Percentiles rank a stretch among this genome's conserved stretches.
Conservation (phyloP, 2,113 vertebrate genomes). For the Albula goreensis region DNA sequence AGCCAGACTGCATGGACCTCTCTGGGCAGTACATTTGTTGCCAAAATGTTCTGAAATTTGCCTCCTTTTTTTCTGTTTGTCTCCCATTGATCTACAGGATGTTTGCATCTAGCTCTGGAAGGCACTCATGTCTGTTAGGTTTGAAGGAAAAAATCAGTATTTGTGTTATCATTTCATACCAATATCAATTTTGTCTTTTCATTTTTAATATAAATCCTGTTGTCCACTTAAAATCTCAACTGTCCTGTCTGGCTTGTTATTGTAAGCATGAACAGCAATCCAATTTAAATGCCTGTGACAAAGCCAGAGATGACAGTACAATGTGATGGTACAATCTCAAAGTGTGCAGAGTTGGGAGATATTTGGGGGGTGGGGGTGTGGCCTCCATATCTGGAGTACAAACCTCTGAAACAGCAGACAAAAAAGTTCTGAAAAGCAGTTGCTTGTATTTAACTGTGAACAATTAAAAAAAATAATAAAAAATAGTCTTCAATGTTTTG, state of each 20-base stretch:
- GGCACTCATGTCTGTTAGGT: slow-evolving; percentile 6
- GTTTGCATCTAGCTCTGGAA: not conserved
- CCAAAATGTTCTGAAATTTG: not conserved
- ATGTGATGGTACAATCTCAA: slow-evolving; percentile 70
- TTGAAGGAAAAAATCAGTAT: slow-evolving; percentile 8
- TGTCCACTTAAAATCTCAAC: slow-evolving; percentile 26
- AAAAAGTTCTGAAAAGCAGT: slow-evolving; percentile 63
- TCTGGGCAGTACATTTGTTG: not conserved
- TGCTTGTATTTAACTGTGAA: slow-evolving; percentile 91
- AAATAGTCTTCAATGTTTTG: slow-evolving; percentile 75
- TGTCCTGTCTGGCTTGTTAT: slow-evolving; percentile 63
- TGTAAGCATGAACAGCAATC: slow-evolving; percentile 75
- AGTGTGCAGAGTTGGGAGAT: not conserved
- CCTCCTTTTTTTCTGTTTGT: not conserved
- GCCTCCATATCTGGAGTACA: slow-evolving; percentile 53
- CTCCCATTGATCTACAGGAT: not conserved
- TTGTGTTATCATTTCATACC: slow-evolving; percentile 15
- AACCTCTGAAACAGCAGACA: slow-evolving; percentile 65
- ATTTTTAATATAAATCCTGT: slow-evolving; percentile 23
- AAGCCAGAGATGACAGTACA: slow-evolving; percentile 16
- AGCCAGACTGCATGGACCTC: not conserved
- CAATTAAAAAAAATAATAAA: slow-evolving; percentile 55
- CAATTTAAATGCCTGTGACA: slow-evolving; percentile 61
- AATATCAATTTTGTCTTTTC: not conserved
- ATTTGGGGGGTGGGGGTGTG: not conserved